phyloP scores from a whole-genome alignment of 1,140 invertebrate genomes.

The Adelges cooleyi region DNA sequence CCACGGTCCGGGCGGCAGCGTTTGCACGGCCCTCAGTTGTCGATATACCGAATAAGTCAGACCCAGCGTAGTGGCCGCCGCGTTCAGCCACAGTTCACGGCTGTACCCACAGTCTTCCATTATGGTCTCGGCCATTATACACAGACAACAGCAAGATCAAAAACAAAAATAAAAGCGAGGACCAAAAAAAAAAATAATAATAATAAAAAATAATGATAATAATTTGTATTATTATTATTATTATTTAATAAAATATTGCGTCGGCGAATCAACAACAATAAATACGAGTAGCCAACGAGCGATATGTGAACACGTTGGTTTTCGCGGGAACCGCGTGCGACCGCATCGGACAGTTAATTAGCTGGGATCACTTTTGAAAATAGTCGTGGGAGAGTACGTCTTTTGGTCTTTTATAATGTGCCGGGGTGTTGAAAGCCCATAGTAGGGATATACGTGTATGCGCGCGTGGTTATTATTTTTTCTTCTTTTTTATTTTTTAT shows the following conservation, averaged over 20 bases:
- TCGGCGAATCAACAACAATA: not conserved
- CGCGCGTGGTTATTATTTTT: not conserved
- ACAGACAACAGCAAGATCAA: too few species aligned
- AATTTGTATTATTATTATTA: too few species aligned
- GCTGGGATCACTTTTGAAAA: conserved; percentile 28
- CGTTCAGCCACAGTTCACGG: conserved; percentile 20
- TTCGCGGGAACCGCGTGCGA: not conserved
- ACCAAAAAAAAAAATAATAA: not conserved
- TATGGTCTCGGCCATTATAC: not conserved
- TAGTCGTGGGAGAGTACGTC: conserved; percentile 24
- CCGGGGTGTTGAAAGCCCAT: conserved; percentile 27
- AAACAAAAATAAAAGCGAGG: not conserved
- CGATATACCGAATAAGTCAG: conserved; percentile 35
- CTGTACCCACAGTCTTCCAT: not conserved
- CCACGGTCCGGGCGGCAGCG: conserved; percentile 72
- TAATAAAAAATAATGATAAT: not conserved
- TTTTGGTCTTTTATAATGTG: conserved; percentile 28
- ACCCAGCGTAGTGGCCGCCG: not conserved
- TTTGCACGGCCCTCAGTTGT: conserved; percentile 43
- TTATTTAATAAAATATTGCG: too few species aligned
- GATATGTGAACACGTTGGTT: not conserved
- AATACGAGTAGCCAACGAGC: not conserved
- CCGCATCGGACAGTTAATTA: not conserved
- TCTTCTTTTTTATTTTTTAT: not conserved
- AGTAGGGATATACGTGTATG: conserved; percentile 1